Conservation (phyloP, 2,888 invertebrate genomes). For the Theristus sp. region DNA sequence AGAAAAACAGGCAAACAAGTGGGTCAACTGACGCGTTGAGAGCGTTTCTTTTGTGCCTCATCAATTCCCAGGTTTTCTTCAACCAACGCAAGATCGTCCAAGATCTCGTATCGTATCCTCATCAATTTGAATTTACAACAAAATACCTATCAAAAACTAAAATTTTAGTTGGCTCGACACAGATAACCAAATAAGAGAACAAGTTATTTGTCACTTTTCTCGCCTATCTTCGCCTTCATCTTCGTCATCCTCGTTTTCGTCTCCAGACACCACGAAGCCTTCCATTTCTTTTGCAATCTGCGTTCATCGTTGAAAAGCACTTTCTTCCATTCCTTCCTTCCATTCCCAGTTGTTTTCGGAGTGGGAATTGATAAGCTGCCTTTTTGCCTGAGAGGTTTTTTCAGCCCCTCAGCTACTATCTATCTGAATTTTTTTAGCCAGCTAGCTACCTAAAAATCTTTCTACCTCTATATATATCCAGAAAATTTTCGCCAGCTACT, state of each 20-base stretch:
- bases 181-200: conserved; percentile 8
- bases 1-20: neutral
- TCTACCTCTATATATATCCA: no score
- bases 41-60: conserved; percentile 37
- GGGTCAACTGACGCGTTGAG: conserved; percentile 40
- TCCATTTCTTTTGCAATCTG: conserved; percentile 65
- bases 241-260: conserved; percentile 61
- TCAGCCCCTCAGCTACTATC: no score
- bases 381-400: no score
- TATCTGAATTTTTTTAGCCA: no score
- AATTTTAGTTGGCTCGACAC: neutral
- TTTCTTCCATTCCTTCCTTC: conserved; percentile 43
- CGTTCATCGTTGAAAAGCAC: conserved; percentile 44
- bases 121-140: conserved; percentile 10
- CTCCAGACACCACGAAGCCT: conserved; percentile 81
- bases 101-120: conserved; percentile 63
- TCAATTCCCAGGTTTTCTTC: conserved; percentile 94
- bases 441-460: no score
- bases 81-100: conserved; percentile 91
- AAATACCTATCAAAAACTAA: neutral
- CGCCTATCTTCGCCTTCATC: conserved; percentile 34
- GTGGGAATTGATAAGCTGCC: no score
- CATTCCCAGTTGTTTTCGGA: no score
- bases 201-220: no score
- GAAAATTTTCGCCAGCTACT: no score